phyloP scores from a whole-genome alignment of 2,113 vertebrate species.

The Struthio camelus region DNA sequence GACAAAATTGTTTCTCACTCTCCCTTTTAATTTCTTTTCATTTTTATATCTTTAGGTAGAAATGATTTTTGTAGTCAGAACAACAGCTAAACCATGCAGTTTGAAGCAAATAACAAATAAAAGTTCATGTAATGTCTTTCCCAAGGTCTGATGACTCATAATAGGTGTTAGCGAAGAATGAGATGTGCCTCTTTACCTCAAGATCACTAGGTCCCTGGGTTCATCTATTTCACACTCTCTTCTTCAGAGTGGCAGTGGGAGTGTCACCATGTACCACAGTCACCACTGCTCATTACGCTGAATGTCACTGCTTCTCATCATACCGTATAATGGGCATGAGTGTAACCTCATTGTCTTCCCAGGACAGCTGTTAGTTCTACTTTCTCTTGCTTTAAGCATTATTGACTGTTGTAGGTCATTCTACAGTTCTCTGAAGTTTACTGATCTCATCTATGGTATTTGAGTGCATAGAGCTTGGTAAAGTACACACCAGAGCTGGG shows the following conservation, averaged over 20 bases:
- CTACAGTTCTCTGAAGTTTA: background rate
- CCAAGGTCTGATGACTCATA: slow-evolving; percentile 28
- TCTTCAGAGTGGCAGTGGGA: background rate
- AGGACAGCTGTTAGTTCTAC: background rate
- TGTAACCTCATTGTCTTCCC: background rate
- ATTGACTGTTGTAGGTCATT: background rate
- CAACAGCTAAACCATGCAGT: slow-evolving; percentile 1
- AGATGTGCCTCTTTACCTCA: background rate
- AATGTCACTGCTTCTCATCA: background rate
- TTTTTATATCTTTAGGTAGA: background rate
- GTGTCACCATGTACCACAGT: background rate
- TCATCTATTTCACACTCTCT: background rate
- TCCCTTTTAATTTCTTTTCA: background rate
- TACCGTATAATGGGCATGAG: background rate
- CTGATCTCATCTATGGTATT: background rate
- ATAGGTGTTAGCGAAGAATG: slow-evolving; percentile 19
- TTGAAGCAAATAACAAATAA: background rate
- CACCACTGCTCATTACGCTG: slow-evolving; percentile 4
- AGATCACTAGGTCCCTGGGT: background rate
- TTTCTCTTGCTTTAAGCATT: background rate
- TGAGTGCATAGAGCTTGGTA: background rate
- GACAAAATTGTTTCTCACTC: background rate
- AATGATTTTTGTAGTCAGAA: background rate
- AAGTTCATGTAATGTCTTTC: background rate
- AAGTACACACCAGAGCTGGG: background rate